Conservation (phyloP, 2,888 invertebrate genomes). For the Marronus borbonicus region DNA sequence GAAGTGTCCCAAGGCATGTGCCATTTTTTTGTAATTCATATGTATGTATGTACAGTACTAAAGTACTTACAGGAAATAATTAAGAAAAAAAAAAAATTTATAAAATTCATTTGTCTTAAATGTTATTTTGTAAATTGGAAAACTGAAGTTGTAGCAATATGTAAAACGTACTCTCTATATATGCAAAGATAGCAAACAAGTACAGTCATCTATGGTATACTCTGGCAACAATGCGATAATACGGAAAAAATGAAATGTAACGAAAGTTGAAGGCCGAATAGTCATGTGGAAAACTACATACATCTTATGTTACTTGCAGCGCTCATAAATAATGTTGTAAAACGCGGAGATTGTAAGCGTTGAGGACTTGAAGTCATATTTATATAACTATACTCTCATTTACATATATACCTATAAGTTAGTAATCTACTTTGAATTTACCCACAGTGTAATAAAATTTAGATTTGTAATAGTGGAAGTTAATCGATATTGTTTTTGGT, state of each 20-base stretch:
- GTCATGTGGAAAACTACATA: constrained; percentile 5
- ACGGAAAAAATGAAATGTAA: constrained; percentile 15
- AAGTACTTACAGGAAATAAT: too few species aligned
- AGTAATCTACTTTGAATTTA: not conserved
- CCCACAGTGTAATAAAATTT: too few species aligned
- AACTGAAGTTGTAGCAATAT: not conserved
- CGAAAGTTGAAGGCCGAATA: constrained; percentile 19
- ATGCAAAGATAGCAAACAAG: not conserved
- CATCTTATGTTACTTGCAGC: constrained; percentile 2
- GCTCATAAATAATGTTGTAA: not conserved
- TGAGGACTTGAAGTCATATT: too few species aligned
- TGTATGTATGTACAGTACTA: too few species aligned
- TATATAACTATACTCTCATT: too few species aligned
- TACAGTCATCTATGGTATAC: not conserved
- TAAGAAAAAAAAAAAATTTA: too few species aligned
- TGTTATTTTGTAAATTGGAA: too few species aligned
- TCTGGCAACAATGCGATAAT: constrained; percentile 22
- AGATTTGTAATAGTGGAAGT: too few species aligned
- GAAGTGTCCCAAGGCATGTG: too few species aligned
- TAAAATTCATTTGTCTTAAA: too few species aligned
- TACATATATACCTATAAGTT: not conserved
- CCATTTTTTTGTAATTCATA: too few species aligned
- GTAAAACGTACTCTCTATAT: not conserved
- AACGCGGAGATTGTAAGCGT: not conserved
- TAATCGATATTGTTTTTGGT: too few species aligned